phyloP scores from a whole-genome alignment of 2,797 vertebrate genomes.

The Poecile montanus region DNA sequence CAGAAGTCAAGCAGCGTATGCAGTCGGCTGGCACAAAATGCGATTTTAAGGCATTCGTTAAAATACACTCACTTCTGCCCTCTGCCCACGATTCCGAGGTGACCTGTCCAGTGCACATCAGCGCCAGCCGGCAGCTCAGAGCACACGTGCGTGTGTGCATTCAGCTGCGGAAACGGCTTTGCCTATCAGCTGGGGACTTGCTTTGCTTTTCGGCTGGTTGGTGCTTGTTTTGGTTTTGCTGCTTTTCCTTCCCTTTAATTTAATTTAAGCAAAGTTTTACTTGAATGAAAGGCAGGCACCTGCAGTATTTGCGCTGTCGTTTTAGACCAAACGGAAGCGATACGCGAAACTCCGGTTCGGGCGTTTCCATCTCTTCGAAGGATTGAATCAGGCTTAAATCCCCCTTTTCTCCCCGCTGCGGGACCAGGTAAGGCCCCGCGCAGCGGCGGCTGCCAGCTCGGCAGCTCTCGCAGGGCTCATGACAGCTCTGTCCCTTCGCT shows the following conservation, averaged over 20 bases:
- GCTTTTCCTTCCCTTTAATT: neutral
- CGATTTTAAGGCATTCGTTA: neutral
- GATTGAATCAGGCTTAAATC: rapidly evolving
- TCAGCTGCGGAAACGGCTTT: neutral
- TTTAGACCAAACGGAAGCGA: neutral
- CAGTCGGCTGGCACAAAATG: neutral
- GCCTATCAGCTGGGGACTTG: neutral
- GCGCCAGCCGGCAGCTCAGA: neutral
- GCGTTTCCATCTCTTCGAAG: neutral
- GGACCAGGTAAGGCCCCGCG: neutral
- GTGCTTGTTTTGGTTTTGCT: neutral
- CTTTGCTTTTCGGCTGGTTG: neutral
- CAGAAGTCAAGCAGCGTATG: neutral
- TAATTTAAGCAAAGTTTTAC: neutral
- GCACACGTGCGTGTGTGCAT: rapidly evolving
- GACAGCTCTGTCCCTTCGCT: neutral
- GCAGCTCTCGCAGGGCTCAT: rapidly evolving
- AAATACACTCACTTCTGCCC: neutral
- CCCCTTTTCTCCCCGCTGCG: too few relatives aligned
- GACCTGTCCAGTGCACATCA: neutral
- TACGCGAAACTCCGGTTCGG: too few relatives aligned
- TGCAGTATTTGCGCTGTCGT: neutral
- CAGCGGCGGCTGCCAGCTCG: neutral
- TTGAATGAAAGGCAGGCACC: neutral
- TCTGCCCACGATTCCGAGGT: neutral